A percentile compares a stretch with the other conserved stretches of the same genome.
Conservation (phyloP, 2,888 invertebrate species). For the Orthonevra nobilis region DNA sequence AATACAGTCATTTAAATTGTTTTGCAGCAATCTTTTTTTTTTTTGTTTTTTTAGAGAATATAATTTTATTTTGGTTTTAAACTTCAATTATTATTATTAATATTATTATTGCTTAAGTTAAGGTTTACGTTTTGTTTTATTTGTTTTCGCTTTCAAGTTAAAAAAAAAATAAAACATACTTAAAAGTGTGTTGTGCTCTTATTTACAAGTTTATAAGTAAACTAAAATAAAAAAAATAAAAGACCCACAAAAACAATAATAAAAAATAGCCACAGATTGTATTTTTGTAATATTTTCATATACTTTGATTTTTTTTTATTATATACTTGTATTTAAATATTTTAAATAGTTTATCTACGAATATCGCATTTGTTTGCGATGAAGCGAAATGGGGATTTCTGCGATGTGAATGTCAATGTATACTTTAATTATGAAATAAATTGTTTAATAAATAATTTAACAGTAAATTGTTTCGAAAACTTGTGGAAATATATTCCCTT, state of each 20-base stretch:
- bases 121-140: conserved; percentile 36
- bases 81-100: too few relatives aligned
- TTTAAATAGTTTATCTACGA: conserved; percentile 61
- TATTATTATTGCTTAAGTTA: conserved; percentile 45
- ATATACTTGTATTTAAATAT: conserved; percentile 46
- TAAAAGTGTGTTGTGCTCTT: conserved; percentile 49
- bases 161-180: conserved; percentile 30
- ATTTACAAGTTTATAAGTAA: conserved; percentile 45
- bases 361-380: conserved; percentile 61
- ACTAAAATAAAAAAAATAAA: conserved; percentile 15
- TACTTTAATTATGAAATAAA: conserved; percentile 67
- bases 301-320: conserved; percentile 51
- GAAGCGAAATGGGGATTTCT: conserved; percentile 29
- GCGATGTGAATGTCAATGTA: conserved; percentile 67
- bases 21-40: conserved; percentile 21
- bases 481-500: too few relatives aligned
- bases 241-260: conserved; percentile 6
- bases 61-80: conserved; percentile 41
- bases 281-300: conserved; percentile 67
- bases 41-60: conserved; percentile 46
- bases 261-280: conserved; percentile 48
- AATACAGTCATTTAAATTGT: conserved; percentile 26
- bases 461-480: background rate
- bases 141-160: conserved; percentile 2
- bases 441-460: conserved; percentile 67